Base-by-base conservation (phyloP, 2,888 invertebrate genomes). In the Athalia circularis region DNA sequence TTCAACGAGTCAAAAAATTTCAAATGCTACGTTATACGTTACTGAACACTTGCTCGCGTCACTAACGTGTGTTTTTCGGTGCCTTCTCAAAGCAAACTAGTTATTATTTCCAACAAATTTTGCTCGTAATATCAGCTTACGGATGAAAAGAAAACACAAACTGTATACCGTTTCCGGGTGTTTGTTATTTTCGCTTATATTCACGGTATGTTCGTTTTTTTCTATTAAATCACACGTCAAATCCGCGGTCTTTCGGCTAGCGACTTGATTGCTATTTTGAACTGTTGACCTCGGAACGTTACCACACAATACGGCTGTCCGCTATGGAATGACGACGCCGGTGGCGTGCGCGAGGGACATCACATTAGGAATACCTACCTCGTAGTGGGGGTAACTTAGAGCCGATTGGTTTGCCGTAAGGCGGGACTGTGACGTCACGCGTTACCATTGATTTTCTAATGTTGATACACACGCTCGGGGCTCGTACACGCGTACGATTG, bases 381-480 rank as follows among this genome's bases (percentile, higher is more conserved):
- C 43, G 43, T 52, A 78, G 85, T 81, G 84, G 86, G 86, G 85
- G 79, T 65, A 77, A 54, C 65, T 57, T 52, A 45, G 52, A 11
- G 45, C 61, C 74, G 77, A 89, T 89, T 90, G 89, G 90, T 80
- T 79, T 70, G 65, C 62, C 65, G 76, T 82, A 84, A 89, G 89
- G 89, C 89, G 89, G 89, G 87, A 87, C 88, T 84, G 84, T 84
- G 85, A 90, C 90, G 89, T 90, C 89, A 89, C 84, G 76, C 81
- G 82, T 84, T 84, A 83, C 86, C 89, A 90, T 90, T 89, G 90
- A 90, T 90, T 90, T 90, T 89, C 86, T 85, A 85, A 87, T 80
- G 80, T 81, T 79, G 74, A 77, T 80, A 74, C 78, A 54, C 70
- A 67, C 79, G 67, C 67, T 57, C 57, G 45, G 45, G 13, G 47